Evolutionary conservation across 1,140 invertebrate genomes (phyloP).

Genomic region (Paraescarpia echinospica): DNA sequence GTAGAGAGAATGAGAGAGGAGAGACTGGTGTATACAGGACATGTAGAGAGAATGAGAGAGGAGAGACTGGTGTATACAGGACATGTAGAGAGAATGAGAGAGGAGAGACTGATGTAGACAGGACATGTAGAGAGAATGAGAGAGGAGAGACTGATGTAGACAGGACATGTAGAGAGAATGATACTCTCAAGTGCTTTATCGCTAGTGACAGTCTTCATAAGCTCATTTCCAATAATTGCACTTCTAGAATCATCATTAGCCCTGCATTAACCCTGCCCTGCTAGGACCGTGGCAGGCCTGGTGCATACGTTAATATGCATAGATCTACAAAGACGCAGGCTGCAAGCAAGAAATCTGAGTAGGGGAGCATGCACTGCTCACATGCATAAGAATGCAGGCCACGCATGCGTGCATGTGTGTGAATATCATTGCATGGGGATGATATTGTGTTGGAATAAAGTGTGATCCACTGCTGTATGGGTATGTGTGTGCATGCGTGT

Average conservation of each 20-base stretch:
- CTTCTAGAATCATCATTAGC: background rate
- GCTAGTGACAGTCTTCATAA: background rate
- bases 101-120: too few relatives aligned
- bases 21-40: too few relatives aligned
- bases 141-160: too few relatives aligned
- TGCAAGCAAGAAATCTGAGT: background rate
- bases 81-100: too few relatives aligned
- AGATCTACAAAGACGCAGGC: background rate
- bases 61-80: too few relatives aligned
- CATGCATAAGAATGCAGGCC: too few relatives aligned
- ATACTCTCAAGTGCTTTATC: background rate
- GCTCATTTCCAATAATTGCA: background rate
- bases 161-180: too few relatives aligned
- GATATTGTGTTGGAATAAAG: background rate
- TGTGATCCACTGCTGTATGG: background rate
- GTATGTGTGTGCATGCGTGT: background rate
- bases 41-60: too few relatives aligned
- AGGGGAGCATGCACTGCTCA: background rate
- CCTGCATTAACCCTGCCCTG: background rate
- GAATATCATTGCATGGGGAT: too few relatives aligned
- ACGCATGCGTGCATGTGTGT: background rate
- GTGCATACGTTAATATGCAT: background rate
- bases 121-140: too few relatives aligned
- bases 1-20: too few relatives aligned
- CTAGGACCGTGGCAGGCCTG: background rate